A percentile compares a stretch with the other conserved stretches of the same genome.
Conservation (phyloP, 1,140 invertebrate genomes). For the Ceratoteleas bidentatus region DNA sequence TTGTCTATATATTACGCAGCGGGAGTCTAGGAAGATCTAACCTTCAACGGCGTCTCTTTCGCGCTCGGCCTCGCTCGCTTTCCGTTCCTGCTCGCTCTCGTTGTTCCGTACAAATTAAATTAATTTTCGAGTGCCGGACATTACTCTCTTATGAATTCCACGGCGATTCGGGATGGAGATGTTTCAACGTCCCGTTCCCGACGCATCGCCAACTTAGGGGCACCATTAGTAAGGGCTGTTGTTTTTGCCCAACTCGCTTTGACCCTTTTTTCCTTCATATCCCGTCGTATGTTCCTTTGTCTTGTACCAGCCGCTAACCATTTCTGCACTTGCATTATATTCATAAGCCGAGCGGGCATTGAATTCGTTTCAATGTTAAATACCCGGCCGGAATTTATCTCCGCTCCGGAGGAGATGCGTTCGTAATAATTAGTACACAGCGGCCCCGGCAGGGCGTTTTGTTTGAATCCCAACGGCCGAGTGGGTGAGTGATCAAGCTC, state of each 20-base stretch:
- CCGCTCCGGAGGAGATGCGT: conserved; percentile 49
- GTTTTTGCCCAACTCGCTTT: conserved; percentile 47
- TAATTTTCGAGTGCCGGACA: conserved; percentile 70
- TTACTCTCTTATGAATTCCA: conserved; percentile 72
- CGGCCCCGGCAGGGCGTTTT: conserved; percentile 24
- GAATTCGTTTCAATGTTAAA: conserved; percentile 63
- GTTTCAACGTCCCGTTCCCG: conserved; percentile 50
- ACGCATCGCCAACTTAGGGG: conserved; percentile 41
- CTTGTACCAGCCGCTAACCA: conserved; percentile 59
- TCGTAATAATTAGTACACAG: conserved; percentile 58
- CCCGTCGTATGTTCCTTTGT: conserved; percentile 61
- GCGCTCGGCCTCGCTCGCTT: no score
- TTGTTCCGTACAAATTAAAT: conserved; percentile 74
- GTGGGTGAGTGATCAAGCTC: conserved; percentile 52
- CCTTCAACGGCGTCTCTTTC: conserved; percentile 14
- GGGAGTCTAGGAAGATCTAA: conserved; percentile 62
- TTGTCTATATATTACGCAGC: conserved; percentile 70
- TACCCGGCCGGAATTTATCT: conserved; percentile 46
- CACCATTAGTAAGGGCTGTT: conserved; percentile 62
- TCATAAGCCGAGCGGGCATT: conserved; percentile 59
- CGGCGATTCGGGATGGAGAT: conserved; percentile 66
- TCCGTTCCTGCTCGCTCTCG: conserved; percentile 47
- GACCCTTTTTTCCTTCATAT: conserved; percentile 60
- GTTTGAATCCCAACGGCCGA: conserved; percentile 51
- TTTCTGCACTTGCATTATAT: conserved; percentile 62